Evolutionary conservation across 2,888 invertebrate genomes (phyloP).

Genomic region (Strigamia maritima): DNA sequence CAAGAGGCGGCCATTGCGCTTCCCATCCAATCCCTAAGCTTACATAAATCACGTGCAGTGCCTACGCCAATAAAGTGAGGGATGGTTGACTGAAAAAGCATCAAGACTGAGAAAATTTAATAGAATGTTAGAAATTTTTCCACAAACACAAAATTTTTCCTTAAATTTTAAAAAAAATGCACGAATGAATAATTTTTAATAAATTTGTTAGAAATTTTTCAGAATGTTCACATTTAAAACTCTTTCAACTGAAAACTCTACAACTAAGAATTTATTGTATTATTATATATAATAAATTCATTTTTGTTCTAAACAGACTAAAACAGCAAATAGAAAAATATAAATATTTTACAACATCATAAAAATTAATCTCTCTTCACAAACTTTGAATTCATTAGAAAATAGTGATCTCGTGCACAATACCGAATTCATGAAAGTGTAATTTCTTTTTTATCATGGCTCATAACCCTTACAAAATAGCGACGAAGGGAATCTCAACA

Average conservation of each 20-base stretch:
- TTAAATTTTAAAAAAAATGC: not conserved
- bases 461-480: conserved; percentile 15
- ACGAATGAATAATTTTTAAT: too few relatives aligned
- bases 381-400: conserved; percentile 5
- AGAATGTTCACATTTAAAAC: too few relatives aligned
- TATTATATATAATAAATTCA: not conserved
- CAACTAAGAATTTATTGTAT: too few relatives aligned
- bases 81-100: not conserved
- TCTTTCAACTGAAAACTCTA: too few relatives aligned
- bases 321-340: not conserved
- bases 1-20: not conserved
- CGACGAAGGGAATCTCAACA: not conserved
- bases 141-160: not conserved
- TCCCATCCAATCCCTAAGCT: not conserved
- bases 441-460: not conserved
- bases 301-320: not conserved
- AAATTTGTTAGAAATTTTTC: too few relatives aligned
- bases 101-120: not conserved
- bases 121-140: not conserved
- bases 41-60: not conserved
- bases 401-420: not conserved
- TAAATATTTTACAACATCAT: not conserved
- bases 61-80: not conserved
- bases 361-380: not conserved
- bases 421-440: not conserved